These are phyloP conservation scores for Styela clava DNA, from an alignment of 23 tunicate genomes.

Conservation along the genomic window DNA sequence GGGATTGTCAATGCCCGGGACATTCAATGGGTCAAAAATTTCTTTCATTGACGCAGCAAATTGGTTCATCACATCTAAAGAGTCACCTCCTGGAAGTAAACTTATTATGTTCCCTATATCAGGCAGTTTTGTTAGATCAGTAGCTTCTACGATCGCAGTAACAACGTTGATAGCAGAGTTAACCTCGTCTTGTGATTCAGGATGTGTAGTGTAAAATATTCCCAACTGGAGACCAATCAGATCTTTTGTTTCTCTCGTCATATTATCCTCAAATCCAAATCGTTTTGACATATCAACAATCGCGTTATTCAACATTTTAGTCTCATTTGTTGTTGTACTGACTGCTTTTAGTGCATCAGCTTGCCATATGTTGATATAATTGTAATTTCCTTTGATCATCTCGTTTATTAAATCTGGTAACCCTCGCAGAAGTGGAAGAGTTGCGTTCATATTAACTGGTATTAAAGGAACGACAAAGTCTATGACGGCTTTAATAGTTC, in stretches of 20 bases:
- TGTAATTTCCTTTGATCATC: slow-evolving; percentile 7
- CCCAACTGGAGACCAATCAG: not conserved
- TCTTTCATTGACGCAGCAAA: not conserved
- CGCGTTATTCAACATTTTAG: not conserved
- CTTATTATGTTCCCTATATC: not conserved
- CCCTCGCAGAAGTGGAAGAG: not conserved
- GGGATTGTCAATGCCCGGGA: not conserved
- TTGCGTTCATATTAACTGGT: not conserved
- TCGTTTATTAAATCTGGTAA: slow-evolving; percentile 4
- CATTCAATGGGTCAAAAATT: not conserved
- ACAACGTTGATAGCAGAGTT: not conserved
- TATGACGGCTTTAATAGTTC: not conserved
- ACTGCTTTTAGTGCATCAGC: not conserved
- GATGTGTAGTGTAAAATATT: not conserved
- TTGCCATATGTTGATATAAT: slow-evolving; percentile 16
- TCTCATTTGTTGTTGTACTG: not conserved
- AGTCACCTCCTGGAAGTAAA: not conserved
- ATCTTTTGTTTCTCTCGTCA: not conserved
- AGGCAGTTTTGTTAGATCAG: not conserved
- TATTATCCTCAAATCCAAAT: not conserved
- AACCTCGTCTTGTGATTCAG: not conserved
- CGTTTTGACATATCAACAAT: not conserved
- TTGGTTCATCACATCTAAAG: not conserved
- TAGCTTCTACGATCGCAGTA: not conserved
- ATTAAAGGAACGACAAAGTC: not conserved